Evolutionary conservation across 2,888 invertebrate species (phyloP), one percentile per base, ranked within the genome.

Genomic region (Anthophora plumipes): DNA sequence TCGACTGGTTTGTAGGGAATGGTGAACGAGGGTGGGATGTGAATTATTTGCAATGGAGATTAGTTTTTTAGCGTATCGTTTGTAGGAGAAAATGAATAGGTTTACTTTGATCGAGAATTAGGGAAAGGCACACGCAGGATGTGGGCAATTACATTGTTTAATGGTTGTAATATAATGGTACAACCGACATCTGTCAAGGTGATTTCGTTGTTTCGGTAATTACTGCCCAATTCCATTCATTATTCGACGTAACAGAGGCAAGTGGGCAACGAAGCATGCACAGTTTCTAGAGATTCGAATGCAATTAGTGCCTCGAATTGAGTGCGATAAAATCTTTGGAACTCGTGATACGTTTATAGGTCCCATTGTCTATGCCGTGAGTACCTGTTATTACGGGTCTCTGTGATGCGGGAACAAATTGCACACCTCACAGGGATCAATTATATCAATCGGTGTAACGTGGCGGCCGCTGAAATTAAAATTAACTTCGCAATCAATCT

Each of bases 81-180:
- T 37, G 6, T 57, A 46, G 9, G 9, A 39, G 59, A 54, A n/a
- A 48, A 17, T 17, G 46, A 46, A n/a, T 55, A 31, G 55, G 43
- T 31, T 9, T 4, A 2, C 17, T 9, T 43, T n/a, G 68, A 31
- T 68, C 14, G 31, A 20, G 55, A 31, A 68, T 67, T 88, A 86
- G 87, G 86, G 89, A 88, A 90, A 89, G 85, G 83, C 82, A 79
- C 90, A 89, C 80, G 81, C 80, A 80, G 92, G 92, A 92, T 88
- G 88, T 74, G 71, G 82, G 87, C 91, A 91, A 92, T 92, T 92
- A 92, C 88, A 91, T 84, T 90, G 92, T 91, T 92, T 91, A 92
- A 92, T 91, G 91, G 90, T 85, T 86, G 89, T 85, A 85, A 84
- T 67, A 77, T 63, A 85, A 88, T 72, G 89, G 20, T 9, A 86